Percentiles rank a stretch among this genome's conserved stretches.
phyloP scores from a whole-genome alignment of 2,113 vertebrate species.

The Gymnobelideus leadbeateri region DNA sequence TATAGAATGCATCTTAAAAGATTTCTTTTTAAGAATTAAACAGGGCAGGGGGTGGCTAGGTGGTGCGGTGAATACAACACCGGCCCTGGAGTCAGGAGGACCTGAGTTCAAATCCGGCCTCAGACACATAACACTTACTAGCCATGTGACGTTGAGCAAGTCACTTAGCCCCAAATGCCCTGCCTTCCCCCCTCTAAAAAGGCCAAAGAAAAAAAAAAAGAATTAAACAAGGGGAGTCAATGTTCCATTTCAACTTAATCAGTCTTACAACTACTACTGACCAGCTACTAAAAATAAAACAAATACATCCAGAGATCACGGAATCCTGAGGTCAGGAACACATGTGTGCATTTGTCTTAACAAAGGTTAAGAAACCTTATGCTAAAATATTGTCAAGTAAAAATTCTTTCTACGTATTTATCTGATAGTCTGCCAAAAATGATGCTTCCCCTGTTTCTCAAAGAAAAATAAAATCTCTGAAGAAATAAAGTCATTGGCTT shows the following conservation, averaged over 20 bases:
- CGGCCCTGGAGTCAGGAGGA: no score
- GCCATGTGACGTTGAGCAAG: no score
- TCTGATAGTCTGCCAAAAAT: not conserved
- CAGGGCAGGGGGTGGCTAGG: no score
- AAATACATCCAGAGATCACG: not conserved
- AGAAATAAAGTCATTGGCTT: not conserved
- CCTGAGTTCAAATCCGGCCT: no score
- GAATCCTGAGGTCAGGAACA: not conserved
- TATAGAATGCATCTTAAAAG: not conserved
- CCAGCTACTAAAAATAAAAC: constrained; percentile 42
- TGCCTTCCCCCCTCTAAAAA: no score
- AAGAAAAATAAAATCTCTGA: not conserved
- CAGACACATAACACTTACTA: no score
- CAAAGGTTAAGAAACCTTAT: not conserved
- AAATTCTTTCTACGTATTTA: not conserved
- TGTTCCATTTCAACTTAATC: constrained; percentile 32
- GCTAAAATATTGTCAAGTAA: not conserved
- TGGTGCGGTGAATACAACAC: no score
- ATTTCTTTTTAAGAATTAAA: constrained; percentile 47
- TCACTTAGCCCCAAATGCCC: no score
- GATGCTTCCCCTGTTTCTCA: no score
- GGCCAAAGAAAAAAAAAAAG: not conserved
- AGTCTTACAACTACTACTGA: constrained; percentile 33
- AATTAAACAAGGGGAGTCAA: constrained; percentile 43
- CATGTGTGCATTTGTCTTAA: not conserved